Base-by-base conservation (phyloP, 2,888 invertebrate species). In the Tuberolachnus salignus region DNA sequence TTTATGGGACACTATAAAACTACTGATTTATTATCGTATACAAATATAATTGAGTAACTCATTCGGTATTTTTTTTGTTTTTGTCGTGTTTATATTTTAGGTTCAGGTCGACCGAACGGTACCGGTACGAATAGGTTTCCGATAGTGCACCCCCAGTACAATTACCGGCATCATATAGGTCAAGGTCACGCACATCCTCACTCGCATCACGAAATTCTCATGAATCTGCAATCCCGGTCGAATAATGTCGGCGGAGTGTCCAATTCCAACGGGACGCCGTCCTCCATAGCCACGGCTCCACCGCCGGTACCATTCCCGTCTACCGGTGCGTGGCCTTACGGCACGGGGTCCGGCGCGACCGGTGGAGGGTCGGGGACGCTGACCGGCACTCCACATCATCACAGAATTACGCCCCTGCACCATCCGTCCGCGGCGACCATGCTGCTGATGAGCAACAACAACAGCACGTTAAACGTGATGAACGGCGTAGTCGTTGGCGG, bases 381-480 rank as follows among this genome's bases (percentile, higher is more conserved):
- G 34, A 19, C 57, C 21, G 49, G 67, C 1, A 44, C 73, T 2
- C 1, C 67, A 13, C 75, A 67, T 19, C 75, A 75, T 19, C 64
- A 75, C 14, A 19, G 57, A 3, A 67, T 59, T 16, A 46, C 59
- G 21, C 55, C 78, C 1, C 11, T 69, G 21, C 69, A 69, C 34
- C 78, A 69, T n/a, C 69, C 67, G n/a, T 49, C 78, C 13, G 67
- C 78, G 11, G 46, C 59, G 10, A 78, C 67, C 21, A 78, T 59
- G 66, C 53, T 66, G 13, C n/a, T 66, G 16, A 66, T 55, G 63
- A 34, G 53, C n/a, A 13, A 63, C 44, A 74, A 74, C 63, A 74
- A 23, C 63, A 63, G n/a, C 53, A 16, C 63, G 23, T 53, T 74
- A 21, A 73, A 73, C 49, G 75, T 66, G 16, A 66, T 75, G 55